Evolutionary conservation across 2,888 invertebrate species (phyloP).

Genomic region (Argyresthia goedartella): DNA sequence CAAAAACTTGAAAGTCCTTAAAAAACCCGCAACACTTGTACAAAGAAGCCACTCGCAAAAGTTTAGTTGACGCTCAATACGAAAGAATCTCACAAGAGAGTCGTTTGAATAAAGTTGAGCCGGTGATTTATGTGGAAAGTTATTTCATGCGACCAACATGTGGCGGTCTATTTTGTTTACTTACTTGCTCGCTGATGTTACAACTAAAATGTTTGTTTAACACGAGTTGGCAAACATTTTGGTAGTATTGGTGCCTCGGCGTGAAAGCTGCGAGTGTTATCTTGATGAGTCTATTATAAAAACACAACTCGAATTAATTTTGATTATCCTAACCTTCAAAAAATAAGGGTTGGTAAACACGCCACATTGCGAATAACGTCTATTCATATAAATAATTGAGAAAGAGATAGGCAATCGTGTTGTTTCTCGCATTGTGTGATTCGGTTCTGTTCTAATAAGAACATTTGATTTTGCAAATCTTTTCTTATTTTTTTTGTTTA

Average conservation of each 20-base stretch:
- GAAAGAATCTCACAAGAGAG: constrained; percentile 66
- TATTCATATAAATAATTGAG: no score
- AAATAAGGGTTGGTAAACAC: no score
- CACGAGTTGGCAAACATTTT: neutral
- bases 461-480: no score
- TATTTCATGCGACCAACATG: constrained; percentile 13
- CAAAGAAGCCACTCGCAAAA: constrained; percentile 19
- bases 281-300: neutral
- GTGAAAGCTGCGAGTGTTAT: neutral
- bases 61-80: constrained; percentile 41
- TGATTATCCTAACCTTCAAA: neutral
- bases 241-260: neutral
- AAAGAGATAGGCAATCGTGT: no score
- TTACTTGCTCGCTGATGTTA: no score
- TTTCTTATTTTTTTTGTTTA: no score
- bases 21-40: neutral
- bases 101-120: constrained; percentile 68
- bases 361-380: no score
- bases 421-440: no score
- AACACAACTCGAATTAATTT: neutral
- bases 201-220: no score
- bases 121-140: constrained; percentile 66
- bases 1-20: neutral
- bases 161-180: neutral
- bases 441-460: no score